Base-by-base conservation (phyloP, 2,113 vertebrate species). In the Struthio camelus region DNA sequence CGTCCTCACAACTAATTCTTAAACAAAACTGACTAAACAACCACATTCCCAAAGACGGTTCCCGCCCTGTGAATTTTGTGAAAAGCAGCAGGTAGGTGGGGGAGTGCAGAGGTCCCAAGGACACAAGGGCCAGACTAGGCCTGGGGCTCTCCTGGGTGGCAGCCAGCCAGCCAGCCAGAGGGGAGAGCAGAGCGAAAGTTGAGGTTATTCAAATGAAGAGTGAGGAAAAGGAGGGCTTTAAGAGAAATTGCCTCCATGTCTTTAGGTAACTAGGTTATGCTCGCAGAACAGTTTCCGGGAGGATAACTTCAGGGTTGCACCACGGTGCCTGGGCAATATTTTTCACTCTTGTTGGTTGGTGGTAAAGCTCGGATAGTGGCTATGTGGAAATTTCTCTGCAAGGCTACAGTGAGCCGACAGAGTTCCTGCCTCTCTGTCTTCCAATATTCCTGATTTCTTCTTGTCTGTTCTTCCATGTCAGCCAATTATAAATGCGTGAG, bases 81-180 rank as follows among this genome's bases (percentile, higher is more conserved):
- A 46, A 58, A 44, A 56, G 23, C 9, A 59, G 62, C 32, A 0
- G 1, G 54, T 1, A 2, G 59, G 25, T 36, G 69, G 12, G 64
- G 42, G 64, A 56, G 18, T 51, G 27, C 23, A 59, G 76, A 56
- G 70, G 75, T 9, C 54, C 54, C 6, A 2, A 48, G 46, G 46
- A 18, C 46, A 48, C 46, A 48, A 18, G 46, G 46, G 18, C 18
- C 18, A 9, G 18, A 48, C 46, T 9, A 8, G 46, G 46, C 46
- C 46, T 18, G 9, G 18, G 46, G 46, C 46, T 12, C n/a, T 71
- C 50, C 73, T 11, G 34, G 16, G 23, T n/a, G n/a, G n/a, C n/a
- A n/a, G n/a, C 38, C 23, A 9, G 51, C 24, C 8, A 7, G 4
- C 53, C 71, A 61, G 19, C 11, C 30, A 1, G 0, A 25, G 5